Evolutionary conservation across 2,888 invertebrate genomes (phyloP).

Genomic region (Aspidiotus rigidus): DNA sequence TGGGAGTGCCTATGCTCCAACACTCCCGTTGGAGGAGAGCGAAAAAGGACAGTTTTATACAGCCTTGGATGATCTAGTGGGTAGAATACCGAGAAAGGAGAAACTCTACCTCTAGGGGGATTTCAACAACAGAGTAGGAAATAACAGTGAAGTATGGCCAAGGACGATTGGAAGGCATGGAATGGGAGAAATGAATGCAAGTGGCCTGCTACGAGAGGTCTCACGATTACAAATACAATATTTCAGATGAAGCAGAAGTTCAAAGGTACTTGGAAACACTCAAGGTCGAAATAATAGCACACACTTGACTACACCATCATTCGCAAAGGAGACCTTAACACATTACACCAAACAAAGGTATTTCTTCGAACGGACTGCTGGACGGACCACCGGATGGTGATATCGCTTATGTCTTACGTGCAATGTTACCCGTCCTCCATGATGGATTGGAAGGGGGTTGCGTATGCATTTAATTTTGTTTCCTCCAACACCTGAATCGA

Average conservation of each 20-base stretch:
- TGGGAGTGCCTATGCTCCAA: background rate
- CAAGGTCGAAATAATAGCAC: background rate
- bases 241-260: constrained; percentile 1
- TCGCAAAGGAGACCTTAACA: background rate
- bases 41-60: background rate
- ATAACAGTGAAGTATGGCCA: background rate
- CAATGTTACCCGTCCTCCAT: no score
- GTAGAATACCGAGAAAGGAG: background rate
- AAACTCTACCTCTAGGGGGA: background rate
- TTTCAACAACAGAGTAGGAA: constrained; percentile 8
- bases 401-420: no score
- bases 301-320: background rate
- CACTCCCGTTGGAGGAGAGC: background rate
- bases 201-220: constrained; percentile 5
- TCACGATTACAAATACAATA: constrained; percentile 9
- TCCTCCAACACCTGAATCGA: no score
- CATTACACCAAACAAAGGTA: background rate
- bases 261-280: background rate
- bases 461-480: no score
- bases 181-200: constrained; percentile 3
- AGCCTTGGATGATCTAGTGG: background rate
- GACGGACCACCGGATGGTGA: background rate
- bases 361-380: background rate
- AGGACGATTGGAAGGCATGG: constrained; percentile 3
- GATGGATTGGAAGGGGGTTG: no score